Evolutionary conservation across 2,888 invertebrate genomes (phyloP).

Genomic region (Tuberolachnus salignus): DNA sequence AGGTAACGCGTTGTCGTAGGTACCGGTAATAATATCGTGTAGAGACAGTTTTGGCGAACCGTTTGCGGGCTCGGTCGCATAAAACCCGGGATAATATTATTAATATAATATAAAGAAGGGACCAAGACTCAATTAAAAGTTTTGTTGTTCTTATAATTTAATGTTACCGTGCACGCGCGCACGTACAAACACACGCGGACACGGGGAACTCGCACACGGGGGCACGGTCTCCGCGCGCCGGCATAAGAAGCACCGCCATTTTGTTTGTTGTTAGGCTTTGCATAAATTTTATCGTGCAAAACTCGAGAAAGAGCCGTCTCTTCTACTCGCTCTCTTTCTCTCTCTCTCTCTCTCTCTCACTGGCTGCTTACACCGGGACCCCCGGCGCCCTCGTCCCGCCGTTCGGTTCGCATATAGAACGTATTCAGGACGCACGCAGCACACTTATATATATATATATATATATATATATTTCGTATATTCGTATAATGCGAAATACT

Average conservation of each 20-base stretch:
- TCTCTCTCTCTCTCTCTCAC: conserved; percentile 24
- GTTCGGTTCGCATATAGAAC: conserved; percentile 11
- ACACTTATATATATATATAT: conserved; percentile 17
- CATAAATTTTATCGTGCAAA: conserved; percentile 57
- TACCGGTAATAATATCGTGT: no score
- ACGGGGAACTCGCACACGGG: background rate
- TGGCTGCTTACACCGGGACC: background rate
- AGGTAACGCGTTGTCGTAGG: no score
- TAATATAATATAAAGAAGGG: conserved; percentile 34
- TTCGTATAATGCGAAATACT: conserved; percentile 35
- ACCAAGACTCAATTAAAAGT: conserved; percentile 53
- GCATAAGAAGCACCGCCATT: conserved; percentile 55
- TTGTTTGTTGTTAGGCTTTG: conserved; percentile 56
- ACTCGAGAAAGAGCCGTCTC: conserved; percentile 58
- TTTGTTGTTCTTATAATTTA: conserved; percentile 56
- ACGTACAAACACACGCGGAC: background rate
- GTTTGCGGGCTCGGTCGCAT: background rate
- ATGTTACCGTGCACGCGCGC: conserved; percentile 3
- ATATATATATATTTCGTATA: background rate
- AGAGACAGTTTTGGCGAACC: no score
- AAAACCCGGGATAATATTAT: conserved; percentile 20
- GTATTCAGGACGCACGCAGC: conserved; percentile 38
- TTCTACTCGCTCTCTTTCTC: conserved; percentile 46
- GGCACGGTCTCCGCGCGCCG: background rate
- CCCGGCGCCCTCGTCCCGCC: background rate